Conservation (phyloP, 2,797 vertebrate genomes). For the Yasuhikotakia modesta region DNA sequence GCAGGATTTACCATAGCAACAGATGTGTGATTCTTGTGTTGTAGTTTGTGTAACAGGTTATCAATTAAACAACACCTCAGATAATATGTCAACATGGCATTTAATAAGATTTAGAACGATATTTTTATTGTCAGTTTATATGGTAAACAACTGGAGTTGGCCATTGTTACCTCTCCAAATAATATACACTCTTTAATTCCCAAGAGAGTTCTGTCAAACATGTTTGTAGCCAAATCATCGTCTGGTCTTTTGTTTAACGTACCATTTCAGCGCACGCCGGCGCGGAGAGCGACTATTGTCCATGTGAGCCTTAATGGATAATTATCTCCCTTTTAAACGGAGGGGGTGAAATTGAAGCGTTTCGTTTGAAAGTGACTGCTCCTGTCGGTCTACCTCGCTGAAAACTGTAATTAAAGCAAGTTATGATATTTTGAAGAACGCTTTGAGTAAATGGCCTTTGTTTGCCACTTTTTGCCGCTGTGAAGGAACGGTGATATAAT, state of each 20-base stretch:
- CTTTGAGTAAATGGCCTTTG: conserved; percentile 67
- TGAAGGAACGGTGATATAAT: conserved; percentile 63
- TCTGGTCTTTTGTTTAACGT: conserved; percentile 43
- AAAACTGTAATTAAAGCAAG: conserved; percentile 63
- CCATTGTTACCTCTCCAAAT: conserved; percentile 7
- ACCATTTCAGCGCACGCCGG: conserved; percentile 23
- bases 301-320: conserved; percentile 61
- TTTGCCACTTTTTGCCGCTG: conserved; percentile 62
- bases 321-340: conserved; percentile 62
- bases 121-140: neutral
- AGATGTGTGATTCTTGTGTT: neutral
- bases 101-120: conserved; percentile 34
- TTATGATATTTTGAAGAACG: conserved; percentile 64
- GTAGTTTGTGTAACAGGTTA: conserved; percentile 27
- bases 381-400: conserved; percentile 59
- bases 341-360: conserved; percentile 52
- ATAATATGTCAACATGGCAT: conserved; percentile 18
- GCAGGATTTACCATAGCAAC: neutral
- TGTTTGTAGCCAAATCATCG: conserved; percentile 20
- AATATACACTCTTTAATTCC: conserved; percentile 28
- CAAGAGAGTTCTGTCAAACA: conserved; percentile 30
- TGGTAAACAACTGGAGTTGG: conserved; percentile 3
- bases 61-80: conserved; percentile 15
- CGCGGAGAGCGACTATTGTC: conserved; percentile 50
- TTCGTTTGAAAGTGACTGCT: conserved; percentile 61